Percentiles rank a stretch among this genome's conserved stretches.
Evolutionary conservation across 2,113 vertebrate species (phyloP).

Genomic region (Prunella himalayana): DNA sequence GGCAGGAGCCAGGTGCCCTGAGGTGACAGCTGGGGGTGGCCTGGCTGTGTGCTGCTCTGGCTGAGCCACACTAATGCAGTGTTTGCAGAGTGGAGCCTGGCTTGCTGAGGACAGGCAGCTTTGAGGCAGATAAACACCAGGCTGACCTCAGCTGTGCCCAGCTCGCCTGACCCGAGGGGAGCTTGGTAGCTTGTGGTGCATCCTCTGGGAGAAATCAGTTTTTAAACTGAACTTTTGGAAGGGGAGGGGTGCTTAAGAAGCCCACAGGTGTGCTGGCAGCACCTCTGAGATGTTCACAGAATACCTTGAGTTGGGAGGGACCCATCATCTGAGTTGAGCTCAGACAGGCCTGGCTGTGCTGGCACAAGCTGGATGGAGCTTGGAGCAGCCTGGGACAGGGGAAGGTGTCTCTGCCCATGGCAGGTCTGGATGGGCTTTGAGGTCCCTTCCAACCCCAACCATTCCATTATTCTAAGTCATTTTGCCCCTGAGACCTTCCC

Average conservation of each 20-base stretch:
- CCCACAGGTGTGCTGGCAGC: background rate
- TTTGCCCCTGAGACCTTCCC: background rate
- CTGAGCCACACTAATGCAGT: background rate
- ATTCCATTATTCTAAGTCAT: background rate
- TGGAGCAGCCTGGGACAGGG: background rate
- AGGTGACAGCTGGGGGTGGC: background rate
- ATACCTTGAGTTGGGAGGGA: background rate
- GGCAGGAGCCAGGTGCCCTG: accelerated
- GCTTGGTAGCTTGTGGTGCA: background rate
- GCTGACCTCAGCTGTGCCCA: background rate
- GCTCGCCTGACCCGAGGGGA: accelerated
- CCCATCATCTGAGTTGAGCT: background rate
- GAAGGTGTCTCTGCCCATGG: background rate
- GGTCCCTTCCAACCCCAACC: background rate
- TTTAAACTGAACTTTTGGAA: background rate
- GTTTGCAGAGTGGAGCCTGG: background rate
- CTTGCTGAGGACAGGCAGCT: background rate
- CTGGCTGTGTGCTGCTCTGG: background rate
- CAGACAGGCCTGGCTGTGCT: background rate
- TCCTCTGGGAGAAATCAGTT: background rate
- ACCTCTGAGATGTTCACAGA: background rate
- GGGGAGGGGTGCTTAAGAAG: background rate
- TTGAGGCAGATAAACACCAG: background rate
- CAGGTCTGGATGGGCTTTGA: background rate
- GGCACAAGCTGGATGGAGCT: background rate